These are phyloP conservation scores for Stenopsyche tienmushanensis DNA, from an alignment of 1,140 invertebrate genomes.

Conservation along the genomic window DNA sequence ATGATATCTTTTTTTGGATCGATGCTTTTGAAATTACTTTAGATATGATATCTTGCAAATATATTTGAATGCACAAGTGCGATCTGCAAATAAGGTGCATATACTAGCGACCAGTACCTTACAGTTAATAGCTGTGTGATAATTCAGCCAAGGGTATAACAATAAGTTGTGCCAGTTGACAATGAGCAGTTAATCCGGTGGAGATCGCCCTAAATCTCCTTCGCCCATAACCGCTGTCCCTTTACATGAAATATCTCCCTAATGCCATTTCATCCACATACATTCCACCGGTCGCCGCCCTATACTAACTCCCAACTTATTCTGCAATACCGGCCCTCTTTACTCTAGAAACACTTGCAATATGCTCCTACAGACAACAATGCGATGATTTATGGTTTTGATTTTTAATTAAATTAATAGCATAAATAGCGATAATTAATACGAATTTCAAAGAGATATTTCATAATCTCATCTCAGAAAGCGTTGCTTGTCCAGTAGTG, in stretches of 20 bases:
- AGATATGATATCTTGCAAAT: background rate
- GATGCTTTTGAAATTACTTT: too few species aligned
- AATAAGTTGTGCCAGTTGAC: conserved; percentile 39
- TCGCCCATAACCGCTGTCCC: conserved; percentile 32
- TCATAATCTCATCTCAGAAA: too few species aligned
- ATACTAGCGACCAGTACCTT: background rate
- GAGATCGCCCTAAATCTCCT: conserved; percentile 38
- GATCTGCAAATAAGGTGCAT: too few species aligned
- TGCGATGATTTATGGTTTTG: too few species aligned
- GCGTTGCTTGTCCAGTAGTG: too few species aligned
- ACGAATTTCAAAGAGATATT: too few species aligned
- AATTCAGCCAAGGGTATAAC: conserved; percentile 20
- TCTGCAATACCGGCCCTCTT: too few species aligned
- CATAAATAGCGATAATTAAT: too few species aligned
- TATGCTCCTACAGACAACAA: too few species aligned
- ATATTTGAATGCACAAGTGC: background rate
- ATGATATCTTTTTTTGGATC: too few species aligned
- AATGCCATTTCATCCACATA: conserved; percentile 38
- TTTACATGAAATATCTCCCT: conserved; percentile 36
- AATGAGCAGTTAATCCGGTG: conserved; percentile 41
- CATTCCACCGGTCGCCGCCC: background rate
- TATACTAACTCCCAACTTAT: background rate
- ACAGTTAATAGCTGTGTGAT: conserved; percentile 15
- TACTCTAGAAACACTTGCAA: too few species aligned
- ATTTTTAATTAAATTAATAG: too few species aligned